These are phyloP conservation scores for Phyllotreta striolata DNA, from an alignment of 2,888 invertebrate species.

Conservation along the genomic window DNA sequence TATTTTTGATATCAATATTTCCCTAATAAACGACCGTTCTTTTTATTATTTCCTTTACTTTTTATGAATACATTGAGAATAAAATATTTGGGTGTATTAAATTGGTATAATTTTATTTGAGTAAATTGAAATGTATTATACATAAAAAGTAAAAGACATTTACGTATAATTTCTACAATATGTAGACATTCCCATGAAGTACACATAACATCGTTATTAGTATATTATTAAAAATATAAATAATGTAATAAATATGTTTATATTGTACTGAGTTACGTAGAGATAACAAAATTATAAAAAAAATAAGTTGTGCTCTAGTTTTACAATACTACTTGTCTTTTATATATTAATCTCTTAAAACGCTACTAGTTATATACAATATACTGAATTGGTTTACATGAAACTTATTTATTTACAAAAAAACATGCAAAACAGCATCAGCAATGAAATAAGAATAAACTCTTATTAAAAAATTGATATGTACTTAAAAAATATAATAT, in stretches of 20 bases:
- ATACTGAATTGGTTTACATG: constrained; percentile 25
- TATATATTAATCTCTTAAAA: constrained; percentile 43
- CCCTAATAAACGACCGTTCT: too few species aligned
- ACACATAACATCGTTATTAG: neutral
- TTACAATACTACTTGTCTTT: constrained; percentile 23
- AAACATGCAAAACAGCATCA: constrained; percentile 13
- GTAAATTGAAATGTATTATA: too few species aligned
- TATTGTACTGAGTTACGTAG: constrained; percentile 23
- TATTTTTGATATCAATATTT: too few species aligned
- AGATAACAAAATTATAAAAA: constrained; percentile 30
- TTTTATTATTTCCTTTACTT: too few species aligned
- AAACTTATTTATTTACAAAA: constrained; percentile 21
- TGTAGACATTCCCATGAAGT: constrained; percentile 8
- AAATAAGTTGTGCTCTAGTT: constrained; percentile 39
- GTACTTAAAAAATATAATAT: neutral
- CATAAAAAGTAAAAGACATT: neutral
- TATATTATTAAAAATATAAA: constrained; percentile 6
- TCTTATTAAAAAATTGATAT: neutral
- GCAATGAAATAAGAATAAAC: constrained; percentile 28
- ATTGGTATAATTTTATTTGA: too few species aligned
- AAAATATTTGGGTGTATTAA: too few species aligned
- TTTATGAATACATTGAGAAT: too few species aligned
- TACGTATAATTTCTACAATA: constrained; percentile 4
- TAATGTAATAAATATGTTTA: constrained; percentile 19
- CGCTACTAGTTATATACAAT: constrained; percentile 25